A percentile compares a stretch with the other conserved stretches of the same genome.
phyloP scores from a whole-genome alignment of 2,888 invertebrate species.

The Lithophane semibrunnea region DNA sequence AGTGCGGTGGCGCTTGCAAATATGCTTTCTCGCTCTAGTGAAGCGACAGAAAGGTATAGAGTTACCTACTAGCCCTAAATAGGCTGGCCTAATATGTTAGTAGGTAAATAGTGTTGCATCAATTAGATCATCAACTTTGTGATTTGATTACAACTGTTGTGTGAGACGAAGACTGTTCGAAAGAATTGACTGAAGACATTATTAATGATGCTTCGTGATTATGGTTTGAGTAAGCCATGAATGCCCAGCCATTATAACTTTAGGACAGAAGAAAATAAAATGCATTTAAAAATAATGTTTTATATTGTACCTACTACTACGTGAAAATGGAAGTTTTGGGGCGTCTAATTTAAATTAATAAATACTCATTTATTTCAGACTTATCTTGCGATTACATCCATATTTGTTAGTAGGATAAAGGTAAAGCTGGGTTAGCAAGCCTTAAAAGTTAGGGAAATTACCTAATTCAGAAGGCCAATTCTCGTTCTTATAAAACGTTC shows the following conservation, averaged over 20 bases:
- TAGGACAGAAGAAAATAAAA: conserved; percentile 2
- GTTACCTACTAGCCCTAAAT: neutral
- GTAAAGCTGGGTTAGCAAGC: conserved; percentile 7
- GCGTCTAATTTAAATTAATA: conserved; percentile 1
- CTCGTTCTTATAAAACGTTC: no score
- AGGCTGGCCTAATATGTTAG: conserved; percentile 30
- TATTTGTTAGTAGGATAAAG: no score
- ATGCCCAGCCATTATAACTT: neutral
- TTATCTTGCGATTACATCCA: no score
- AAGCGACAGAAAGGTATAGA: neutral
- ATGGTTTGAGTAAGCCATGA: conserved; percentile 9
- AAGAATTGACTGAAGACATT: conserved; percentile 30
- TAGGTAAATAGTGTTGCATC: conserved; percentile 16
- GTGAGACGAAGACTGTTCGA: conserved; percentile 54
- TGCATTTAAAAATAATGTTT: neutral
- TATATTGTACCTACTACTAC: neutral
- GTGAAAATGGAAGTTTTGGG: neutral
- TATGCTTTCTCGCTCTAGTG: neutral
- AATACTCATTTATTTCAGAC: no score
- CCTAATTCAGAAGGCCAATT: no score
- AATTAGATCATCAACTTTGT: conserved; percentile 18
- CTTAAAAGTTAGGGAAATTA: neutral
- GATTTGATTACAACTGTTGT: conserved; percentile 20
- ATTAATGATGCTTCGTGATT: conserved; percentile 26
- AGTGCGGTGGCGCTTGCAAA: neutral